phyloP scores from a whole-genome alignment of 2,888 invertebrate species.

The Ypsolopha scabrella region DNA sequence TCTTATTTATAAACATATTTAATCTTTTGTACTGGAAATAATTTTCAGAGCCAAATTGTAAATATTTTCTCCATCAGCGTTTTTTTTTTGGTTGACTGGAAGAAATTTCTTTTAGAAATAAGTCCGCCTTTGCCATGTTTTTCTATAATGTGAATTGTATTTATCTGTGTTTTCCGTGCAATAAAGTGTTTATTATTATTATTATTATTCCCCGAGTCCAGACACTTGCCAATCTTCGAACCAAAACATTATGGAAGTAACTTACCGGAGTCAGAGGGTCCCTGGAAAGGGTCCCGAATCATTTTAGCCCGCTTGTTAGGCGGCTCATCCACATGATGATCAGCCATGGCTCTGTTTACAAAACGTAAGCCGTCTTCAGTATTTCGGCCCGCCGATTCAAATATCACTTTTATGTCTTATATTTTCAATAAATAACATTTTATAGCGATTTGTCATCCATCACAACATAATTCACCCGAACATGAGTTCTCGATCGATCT shows the following conservation, averaged over 20 bases:
- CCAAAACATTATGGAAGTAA: slow-evolving; percentile 27
- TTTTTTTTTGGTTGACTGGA: too few species aligned
- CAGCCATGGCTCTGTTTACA: slow-evolving; percentile 89
- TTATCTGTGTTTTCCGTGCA: too few species aligned
- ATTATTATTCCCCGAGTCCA: too few species aligned
- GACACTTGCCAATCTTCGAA: slow-evolving; percentile 2
- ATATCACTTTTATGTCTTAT: slow-evolving; percentile 67
- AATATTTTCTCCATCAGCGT: too few species aligned
- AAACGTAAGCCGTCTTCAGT: slow-evolving; percentile 75
- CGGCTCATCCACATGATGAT: slow-evolving; percentile 95
- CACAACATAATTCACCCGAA: slow-evolving; percentile 72
- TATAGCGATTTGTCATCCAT: slow-evolving; percentile 67
- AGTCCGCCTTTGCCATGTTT: too few species aligned
- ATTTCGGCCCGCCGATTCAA: slow-evolving; percentile 71
- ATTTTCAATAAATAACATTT: slow-evolving; percentile 67
- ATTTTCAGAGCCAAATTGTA: too few species aligned
- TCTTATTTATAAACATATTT: too few species aligned
- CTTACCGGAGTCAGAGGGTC: slow-evolving; percentile 85
- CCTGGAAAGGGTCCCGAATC: slow-evolving; percentile 85
- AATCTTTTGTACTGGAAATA: too few species aligned
- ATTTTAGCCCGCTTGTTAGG: slow-evolving; percentile 96
- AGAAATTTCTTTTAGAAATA: too few species aligned
- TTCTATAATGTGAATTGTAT: too few species aligned
- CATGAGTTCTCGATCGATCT: slow-evolving; percentile 77
- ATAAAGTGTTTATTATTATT: too few species aligned